Evolutionary conservation across 2,797 vertebrate species (phyloP), one percentile per base, ranked within the genome.

Genomic region (Chaetophractus vellerosus): DNA sequence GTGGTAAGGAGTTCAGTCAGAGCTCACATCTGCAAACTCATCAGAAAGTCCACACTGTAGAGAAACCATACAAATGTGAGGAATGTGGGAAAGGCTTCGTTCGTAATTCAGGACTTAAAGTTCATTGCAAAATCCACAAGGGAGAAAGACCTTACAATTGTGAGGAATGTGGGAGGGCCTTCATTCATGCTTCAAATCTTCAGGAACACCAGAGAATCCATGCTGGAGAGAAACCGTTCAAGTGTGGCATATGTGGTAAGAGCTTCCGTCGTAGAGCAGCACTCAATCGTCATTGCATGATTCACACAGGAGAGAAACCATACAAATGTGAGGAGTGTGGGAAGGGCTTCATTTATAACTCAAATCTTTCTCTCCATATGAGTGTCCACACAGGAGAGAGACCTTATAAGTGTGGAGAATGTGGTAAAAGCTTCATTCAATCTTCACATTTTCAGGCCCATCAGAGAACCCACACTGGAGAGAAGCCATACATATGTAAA

Each of bases 1-100:
- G 96, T 90, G 95, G 95, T 10, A 97, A 96, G 66, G 93, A 93
- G 52, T 97, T 97, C 33, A 97, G 94, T 59, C 93, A 88, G 11
- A 95, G 69, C 36, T 91, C 94, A 55, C 88, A 88, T 33, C 88
- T 96, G 11, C 91, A 36, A 66, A 64, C 68, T 41, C 59, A 45
- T 82, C 38, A 45, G 41, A 82, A 64, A 31, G 45, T 45, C 61
- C 96, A 95, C 41, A 89, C 83, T 9, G 89, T 85, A 24, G 93
- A 89, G 11, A 93, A 89, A 10, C 97, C 97, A 6, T 97, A 97
- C 0, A 95, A 96, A 5, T 97, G 97, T 74, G 91, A 36, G 12
- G 89, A 96, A 6, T 93, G 91, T 80, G 94, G 85, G 1, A 92
- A 88, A 76, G 36, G 64, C 23, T 91, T 94, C 36, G 91, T 83